Conservation (phyloP, 2,113 vertebrate species). For the Grammomys surdaster region DNA sequence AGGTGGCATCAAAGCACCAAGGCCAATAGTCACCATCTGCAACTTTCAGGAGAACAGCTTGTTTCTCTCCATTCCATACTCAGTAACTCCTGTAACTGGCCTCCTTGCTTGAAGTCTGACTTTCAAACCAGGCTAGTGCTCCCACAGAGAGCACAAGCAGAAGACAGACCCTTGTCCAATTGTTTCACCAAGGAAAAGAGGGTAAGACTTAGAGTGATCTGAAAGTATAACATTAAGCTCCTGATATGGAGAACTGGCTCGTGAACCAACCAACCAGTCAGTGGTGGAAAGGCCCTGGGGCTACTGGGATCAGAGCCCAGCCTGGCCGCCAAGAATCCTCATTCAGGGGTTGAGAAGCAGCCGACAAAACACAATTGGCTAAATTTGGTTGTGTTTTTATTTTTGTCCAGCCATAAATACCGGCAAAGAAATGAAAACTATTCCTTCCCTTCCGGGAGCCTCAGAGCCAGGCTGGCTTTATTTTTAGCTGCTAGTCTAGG, state of each 20-base stretch:
- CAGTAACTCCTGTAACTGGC: background rate
- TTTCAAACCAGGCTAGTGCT: background rate
- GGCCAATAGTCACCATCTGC: background rate
- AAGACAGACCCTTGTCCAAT: constrained; percentile 55
- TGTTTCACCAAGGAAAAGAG: background rate
- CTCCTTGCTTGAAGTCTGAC: background rate
- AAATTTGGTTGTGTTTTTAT: constrained; percentile 81
- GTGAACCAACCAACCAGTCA: background rate
- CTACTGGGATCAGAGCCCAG: constrained; percentile 17
- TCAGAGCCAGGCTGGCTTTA: constrained; percentile 54
- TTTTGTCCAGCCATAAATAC: constrained; percentile 78
- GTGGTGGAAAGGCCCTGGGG: constrained; percentile 21
- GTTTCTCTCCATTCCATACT: background rate
- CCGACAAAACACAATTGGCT: constrained; percentile 41
- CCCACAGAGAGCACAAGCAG: background rate
- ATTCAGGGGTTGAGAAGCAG: constrained; percentile 41
- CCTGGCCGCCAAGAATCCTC: constrained; percentile 23
- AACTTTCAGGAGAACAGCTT: constrained; percentile 20
- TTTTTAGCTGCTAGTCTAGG: constrained; percentile 62
- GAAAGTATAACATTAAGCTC: background rate
- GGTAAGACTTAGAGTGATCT: background rate
- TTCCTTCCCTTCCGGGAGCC: constrained; percentile 68
- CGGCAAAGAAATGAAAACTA: constrained; percentile 65
- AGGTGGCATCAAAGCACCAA: background rate
- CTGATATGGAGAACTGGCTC: background rate